These are phyloP conservation scores for Brachyrhaphis roseni DNA, from an alignment of 2,797 vertebrate species.

Conservation along the genomic window DNA sequence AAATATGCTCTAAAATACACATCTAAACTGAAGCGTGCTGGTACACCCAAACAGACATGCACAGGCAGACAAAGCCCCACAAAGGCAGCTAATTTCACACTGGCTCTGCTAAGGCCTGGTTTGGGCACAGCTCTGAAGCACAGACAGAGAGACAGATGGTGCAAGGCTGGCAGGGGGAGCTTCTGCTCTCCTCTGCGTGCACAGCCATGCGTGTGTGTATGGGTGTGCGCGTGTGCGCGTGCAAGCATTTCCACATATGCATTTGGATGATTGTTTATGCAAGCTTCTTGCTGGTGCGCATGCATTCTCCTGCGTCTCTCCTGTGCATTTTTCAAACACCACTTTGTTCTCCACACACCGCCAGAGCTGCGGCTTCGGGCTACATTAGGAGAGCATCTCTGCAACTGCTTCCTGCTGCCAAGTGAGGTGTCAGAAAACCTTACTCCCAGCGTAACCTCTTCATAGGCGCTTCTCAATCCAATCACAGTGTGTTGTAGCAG, in stretches of 20 bases:
- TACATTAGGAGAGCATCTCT: constrained; percentile 48
- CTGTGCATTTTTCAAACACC: constrained; percentile 67
- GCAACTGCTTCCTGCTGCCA: constrained; percentile 56
- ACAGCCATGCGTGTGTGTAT: constrained; percentile 38
- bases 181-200: constrained; percentile 67
- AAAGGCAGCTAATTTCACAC: constrained; percentile 81
- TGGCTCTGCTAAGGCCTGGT: constrained; percentile 73
- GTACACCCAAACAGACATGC: constrained; percentile 72
- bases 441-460: constrained; percentile 58
- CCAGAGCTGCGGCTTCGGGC: constrained; percentile 52
- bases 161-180: constrained; percentile 79
- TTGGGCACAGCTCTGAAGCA: constrained; percentile 76
- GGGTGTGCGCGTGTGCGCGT: constrained; percentile 34
- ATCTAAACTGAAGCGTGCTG: constrained; percentile 63
- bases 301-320: constrained; percentile 51
- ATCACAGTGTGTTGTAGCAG: constrained; percentile 47
- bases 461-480: constrained; percentile 55
- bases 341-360: constrained; percentile 68
- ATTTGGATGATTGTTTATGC: constrained; percentile 54
- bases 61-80: constrained; percentile 76
- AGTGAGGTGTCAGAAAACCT: constrained; percentile 67
- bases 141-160: constrained; percentile 87
- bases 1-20: constrained; percentile 73
- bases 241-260: constrained; percentile 24
- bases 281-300: constrained; percentile 25